Conservation (phyloP, 1,140 invertebrate genomes). For the Delia radicum region DNA sequence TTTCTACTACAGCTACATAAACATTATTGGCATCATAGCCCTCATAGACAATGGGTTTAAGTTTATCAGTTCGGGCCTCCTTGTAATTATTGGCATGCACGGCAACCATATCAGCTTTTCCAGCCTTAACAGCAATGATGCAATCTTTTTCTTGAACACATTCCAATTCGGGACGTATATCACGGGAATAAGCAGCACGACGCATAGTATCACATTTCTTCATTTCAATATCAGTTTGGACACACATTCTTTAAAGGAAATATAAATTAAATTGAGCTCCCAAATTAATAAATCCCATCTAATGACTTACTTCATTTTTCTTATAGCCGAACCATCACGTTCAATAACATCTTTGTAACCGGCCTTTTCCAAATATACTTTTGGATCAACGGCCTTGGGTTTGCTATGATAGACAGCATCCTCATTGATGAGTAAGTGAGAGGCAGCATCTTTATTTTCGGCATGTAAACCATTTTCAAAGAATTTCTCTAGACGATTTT, state of each 20-base stretch:
- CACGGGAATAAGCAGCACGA: conserved; percentile 68
- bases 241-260: conserved; percentile 62
- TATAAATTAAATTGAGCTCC: background rate
- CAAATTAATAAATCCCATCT: background rate
- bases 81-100: conserved; percentile 31
- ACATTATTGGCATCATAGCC: conserved; percentile 36
- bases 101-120: conserved; percentile 40
- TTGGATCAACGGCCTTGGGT: conserved; percentile 63
- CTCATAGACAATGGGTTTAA: conserved; percentile 47
- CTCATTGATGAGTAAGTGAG: conserved; percentile 61
- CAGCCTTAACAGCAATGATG: conserved; percentile 61
- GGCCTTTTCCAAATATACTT: conserved; percentile 66
- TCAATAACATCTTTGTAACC: conserved; percentile 81
- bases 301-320: conserved; percentile 37
- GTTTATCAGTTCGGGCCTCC: conserved; percentile 33
- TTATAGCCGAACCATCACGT: conserved; percentile 56
- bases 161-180: conserved; percentile 69
- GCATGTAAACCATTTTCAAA: conserved; percentile 48
- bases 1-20: conserved; percentile 44
- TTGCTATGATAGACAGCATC: conserved; percentile 63
- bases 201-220: conserved; percentile 69
- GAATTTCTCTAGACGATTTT: conserved; percentile 47
- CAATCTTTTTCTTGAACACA: conserved; percentile 68
- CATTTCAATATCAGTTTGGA: conserved; percentile 62
- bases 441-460: conserved; percentile 44